A percentile compares a stretch with the other conserved stretches of the same genome.
Conservation (phyloP, 2,113 vertebrate genomes). For the Cyprinodon tularosa region DNA sequence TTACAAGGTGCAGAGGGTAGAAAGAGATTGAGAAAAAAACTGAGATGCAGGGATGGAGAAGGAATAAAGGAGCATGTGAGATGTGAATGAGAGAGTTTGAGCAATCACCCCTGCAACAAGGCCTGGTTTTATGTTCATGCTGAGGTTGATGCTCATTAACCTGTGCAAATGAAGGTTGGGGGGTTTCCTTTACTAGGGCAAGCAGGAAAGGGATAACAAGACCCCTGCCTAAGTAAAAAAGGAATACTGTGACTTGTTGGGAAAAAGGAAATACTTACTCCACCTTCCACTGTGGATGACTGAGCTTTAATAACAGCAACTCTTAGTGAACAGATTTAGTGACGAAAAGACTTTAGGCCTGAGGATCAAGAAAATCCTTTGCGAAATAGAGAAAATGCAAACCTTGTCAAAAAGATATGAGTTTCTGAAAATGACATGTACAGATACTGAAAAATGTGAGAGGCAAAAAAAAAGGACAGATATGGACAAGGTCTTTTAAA, state of each 20-base stretch:
- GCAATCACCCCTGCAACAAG: constrained; percentile 62
- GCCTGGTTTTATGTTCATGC: constrained; percentile 63
- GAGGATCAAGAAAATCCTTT: constrained; percentile 53
- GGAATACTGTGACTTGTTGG: constrained; percentile 32
- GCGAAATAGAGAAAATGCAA: constrained; percentile 52
- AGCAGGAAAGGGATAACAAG: constrained; percentile 56
- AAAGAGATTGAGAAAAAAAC: constrained; percentile 31
- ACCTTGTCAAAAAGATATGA: constrained; percentile 43
- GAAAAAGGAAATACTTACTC: constrained; percentile 24
- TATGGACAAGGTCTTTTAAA: constrained; percentile 37
- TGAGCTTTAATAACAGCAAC: constrained; percentile 28
- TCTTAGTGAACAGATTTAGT: constrained; percentile 35
- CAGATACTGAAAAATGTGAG: constrained; percentile 58
- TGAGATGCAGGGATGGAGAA: constrained; percentile 29
- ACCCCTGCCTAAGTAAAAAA: constrained; percentile 31
- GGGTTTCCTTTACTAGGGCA: constrained; percentile 57
- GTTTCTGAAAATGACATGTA: constrained; percentile 48
- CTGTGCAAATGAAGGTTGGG: constrained; percentile 79
- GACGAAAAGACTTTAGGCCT: constrained; percentile 37
- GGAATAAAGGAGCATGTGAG: constrained; percentile 29
- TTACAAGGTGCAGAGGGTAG: constrained; percentile 50
- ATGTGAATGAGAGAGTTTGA: constrained; percentile 39
- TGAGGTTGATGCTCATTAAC: constrained; percentile 80
- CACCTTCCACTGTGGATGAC: constrained; percentile 10
- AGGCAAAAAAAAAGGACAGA: constrained; percentile 28